Evolutionary conservation across 2,797 vertebrate species (phyloP), one percentile per base, ranked within the genome.

Genomic region (Tamandua tetradactyla): DNA sequence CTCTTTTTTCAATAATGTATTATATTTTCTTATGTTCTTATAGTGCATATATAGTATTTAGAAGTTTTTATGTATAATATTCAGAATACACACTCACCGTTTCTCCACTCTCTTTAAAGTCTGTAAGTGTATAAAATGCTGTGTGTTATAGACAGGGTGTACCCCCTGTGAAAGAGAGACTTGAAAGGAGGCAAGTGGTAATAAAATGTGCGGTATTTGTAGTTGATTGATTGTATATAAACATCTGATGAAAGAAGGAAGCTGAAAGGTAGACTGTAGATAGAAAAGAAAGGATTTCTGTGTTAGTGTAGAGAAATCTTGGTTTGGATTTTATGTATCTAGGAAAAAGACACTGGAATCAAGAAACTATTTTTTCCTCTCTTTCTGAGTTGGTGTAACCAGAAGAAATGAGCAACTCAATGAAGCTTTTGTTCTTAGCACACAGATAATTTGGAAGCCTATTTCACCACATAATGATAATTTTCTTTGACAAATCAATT

Each of bases 371-470:
- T 74, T 83, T 62, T 23, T 37, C 17, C 0, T 20, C 87, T 89
- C 62, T 81, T 87, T 75, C 87, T 92, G 90, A 95, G 85, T 69
- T 95, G 74, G 81, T 72, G 18, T 75, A 95, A 95, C 62, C 52
- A 80, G 83, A 96, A 85, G 90, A 97, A 96, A 97, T 96, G 93
- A 93, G 74, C 93, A 81, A 96, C 64, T 93, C 94, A 96, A 96
- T 96, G 95, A 94, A 95, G 93, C 96, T 76, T 76, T 96, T 42
- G 13, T 95, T 94, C 92, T 95, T 72, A 96, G 90, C 88, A 80
- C 89, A 80, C 27, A 55, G 90, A 94, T 94, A 92, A 97, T 96
- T 96, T 95, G 79, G 90, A 93, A 94, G 61, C 88, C 85, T 89
- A 59, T 96, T 93, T 96, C 93, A 94, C 74, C 82, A 95, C 95